Base-by-base conservation (phyloP, 2,888 invertebrate species). In the Autographa pulchrina region DNA sequence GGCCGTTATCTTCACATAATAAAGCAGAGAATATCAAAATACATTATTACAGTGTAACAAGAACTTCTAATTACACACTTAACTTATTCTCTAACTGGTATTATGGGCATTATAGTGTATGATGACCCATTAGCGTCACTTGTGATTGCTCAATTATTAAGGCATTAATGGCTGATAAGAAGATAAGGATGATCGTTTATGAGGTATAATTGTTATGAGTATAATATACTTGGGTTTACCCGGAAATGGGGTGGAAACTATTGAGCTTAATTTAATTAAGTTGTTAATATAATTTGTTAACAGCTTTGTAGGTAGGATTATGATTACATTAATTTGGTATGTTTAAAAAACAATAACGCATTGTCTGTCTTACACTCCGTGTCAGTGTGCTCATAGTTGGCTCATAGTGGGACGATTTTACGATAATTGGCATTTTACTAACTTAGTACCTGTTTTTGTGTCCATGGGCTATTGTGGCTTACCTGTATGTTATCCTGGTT, bases 41-140 rank as follows among this genome's bases (percentile, higher is more conserved):
- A 43, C 43, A 43, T 43, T 6, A 43, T 43, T 3, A 14, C 0
- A 1, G 1, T 16, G 16, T n/a, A 48, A 48, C n/a, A n/a, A 48
- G 48, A 48, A 2, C 48, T 48, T 6, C 8, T 56, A 56, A 56
- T 56, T 56, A 56, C 20, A 11, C 18, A 56, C 20, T 56, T 25
- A 56, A 56, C 20, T 8, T 56, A n/a, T n/a, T 48, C 54, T 11
- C 13, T 25, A 20, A 56, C 20, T 13, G 11, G 25, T 56, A 56
- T 56, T 25, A 3, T 56, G 54, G 4, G 2, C 54, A 56, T 56
- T 56, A 56, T 56, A 25, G 18, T 11, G 54, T 54, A 54, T 56
- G 54, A 56, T 56, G 54, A 20, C 54, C 54, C 54, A 56, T 56
- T 56, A 56, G 25, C 54, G 25, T 56, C 54, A 56, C 20, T 25